Base-by-base conservation (phyloP, 2,888 invertebrate species). In the Drosophila greeni region DNA sequence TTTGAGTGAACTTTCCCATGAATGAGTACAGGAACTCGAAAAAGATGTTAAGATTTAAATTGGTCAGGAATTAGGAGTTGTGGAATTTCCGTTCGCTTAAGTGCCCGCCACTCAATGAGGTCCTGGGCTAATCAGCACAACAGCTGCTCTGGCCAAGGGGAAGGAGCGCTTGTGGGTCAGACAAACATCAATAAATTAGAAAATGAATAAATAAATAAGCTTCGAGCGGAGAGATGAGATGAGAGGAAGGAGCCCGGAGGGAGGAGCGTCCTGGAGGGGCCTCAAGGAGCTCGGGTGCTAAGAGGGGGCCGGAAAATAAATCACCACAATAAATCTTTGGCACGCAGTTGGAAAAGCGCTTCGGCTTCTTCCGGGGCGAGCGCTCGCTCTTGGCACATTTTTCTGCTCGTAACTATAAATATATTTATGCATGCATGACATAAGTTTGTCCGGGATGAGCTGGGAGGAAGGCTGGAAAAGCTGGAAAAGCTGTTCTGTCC, bases 151-250 rank as follows among this genome's bases (percentile, higher is more conserved):
- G 64, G 48, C 43, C 20, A 14, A 8, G 40, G 9, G 31, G 9
- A n/a, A n/a, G 49, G 18, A 20, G 42, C 43, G 70, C 70, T 60
- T 72, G n/a, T 68, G 78, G 82, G 80, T 78, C 80, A 82, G 76
- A 83, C 76, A 83, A 81, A 75, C 80, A 82, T 83, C 83, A 83
- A 83, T 82, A 82, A 83, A 83, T 83, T 79, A 83, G 83, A 83
- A 83, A 83, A 82, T 83, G 82, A 82, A 83, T 83, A 83, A 83
- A 83, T 80, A 83, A 83, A 83, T 83, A 84, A 83, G 80, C 78
- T 76, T 70, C 72, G 69, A 65, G 66, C 66, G 60, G 59, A 8
- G 45, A 45, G 45, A 29, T 7, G 45, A 45, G 45, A 29, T 45
- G 45, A 45, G 45, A 9, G 65, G 68, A 66, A 40, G 7, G 57